phyloP scores from a whole-genome alignment of 2,113 vertebrate genomes.

The Chrysochloris asiatica region DNA sequence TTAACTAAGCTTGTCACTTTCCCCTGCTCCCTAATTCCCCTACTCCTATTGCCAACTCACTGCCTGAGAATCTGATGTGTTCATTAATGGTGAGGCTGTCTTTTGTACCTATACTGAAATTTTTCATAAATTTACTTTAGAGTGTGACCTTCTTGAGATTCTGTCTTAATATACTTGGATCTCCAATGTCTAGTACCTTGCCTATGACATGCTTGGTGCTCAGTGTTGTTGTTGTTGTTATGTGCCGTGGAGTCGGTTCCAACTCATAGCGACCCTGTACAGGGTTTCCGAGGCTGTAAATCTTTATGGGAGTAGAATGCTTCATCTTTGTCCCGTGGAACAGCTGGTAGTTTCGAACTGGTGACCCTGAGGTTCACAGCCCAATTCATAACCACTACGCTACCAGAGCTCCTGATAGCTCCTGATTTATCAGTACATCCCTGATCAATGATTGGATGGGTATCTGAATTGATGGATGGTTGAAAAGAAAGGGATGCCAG shows the following conservation, averaged over 20 bases:
- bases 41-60: not conserved
- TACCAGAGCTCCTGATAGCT: no score
- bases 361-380: no score
- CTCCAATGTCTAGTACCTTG: not conserved
- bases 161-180: not conserved
- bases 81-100: not conserved
- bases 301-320: no score
- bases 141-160: not conserved
- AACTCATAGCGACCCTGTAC: no score
- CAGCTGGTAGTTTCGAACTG: no score
- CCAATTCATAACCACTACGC: no score
- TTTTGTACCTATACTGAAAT: not conserved
- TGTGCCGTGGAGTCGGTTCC: no score
- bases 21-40: not conserved
- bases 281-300: no score
- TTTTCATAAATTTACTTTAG: not conserved
- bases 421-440: no score
- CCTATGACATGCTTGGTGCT: not conserved
- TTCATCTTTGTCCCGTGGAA: no score
- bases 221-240: no score
- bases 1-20: not conserved
- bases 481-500: not conserved
- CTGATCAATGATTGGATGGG: not conserved
- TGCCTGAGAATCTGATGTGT: not conserved
- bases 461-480: not conserved